Percentiles rank a stretch among this genome's conserved stretches.
Evolutionary conservation across 53 echinoderm and acorn worm genomes (phyloP).

Genomic region (Actinopyga echinites): DNA sequence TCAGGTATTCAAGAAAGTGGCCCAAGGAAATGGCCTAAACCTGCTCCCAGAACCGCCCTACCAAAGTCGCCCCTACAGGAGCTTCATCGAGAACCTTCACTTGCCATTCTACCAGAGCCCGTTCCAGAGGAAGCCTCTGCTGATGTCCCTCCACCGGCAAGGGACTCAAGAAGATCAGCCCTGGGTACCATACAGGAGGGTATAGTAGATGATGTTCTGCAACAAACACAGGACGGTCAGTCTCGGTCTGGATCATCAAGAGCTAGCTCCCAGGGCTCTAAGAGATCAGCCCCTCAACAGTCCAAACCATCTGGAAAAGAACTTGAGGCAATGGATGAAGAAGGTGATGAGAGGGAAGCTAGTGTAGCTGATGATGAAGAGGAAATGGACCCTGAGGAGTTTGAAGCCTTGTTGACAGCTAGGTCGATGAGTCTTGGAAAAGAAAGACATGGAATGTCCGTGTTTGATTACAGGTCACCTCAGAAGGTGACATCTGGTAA

Average conservation of each 20-base stretch:
- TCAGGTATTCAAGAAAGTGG: constrained; percentile 75
- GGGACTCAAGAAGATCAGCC: constrained; percentile 48
- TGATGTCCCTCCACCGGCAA: neutral
- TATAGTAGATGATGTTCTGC: neutral
- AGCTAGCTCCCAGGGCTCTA: neutral
- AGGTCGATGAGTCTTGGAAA: constrained; percentile 64
- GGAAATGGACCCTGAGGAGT: constrained; percentile 45
- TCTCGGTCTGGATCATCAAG: neutral
- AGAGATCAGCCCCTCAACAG: neutral
- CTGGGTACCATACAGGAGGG: constrained; percentile 42
- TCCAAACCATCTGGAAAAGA: constrained; percentile 26
- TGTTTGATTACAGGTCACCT: constrained; percentile 74
- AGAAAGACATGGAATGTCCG: constrained; percentile 63
- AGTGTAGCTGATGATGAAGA: constrained; percentile 12
- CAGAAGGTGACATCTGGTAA: constrained; percentile 36
- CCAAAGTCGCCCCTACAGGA: neutral
- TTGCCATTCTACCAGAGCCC: neutral
- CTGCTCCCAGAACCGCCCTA: constrained; percentile 12
- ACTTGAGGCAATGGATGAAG: constrained; percentile 11
- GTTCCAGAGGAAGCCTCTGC: constrained; percentile 10
- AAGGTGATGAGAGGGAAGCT: constrained; percentile 32
- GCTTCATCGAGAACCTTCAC: neutral
- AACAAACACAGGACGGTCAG: neutral
- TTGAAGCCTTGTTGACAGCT: constrained; percentile 66
- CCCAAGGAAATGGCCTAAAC: constrained; percentile 70